phyloP scores from a whole-genome alignment of 2,113 vertebrate species.

The Glareola pratincola region DNA sequence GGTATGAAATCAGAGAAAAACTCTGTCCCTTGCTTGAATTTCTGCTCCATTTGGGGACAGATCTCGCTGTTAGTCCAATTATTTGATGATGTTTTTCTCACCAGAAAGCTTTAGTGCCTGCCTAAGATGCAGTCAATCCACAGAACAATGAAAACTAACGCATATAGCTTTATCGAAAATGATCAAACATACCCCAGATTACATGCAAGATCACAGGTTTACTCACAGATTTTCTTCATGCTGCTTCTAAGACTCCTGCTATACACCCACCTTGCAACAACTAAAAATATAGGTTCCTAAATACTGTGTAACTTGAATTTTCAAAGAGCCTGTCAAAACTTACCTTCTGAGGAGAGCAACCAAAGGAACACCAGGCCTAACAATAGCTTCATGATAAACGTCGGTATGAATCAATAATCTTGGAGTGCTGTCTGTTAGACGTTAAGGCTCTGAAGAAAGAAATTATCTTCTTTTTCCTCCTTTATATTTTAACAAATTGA shows the following conservation, averaged over 20 bases:
- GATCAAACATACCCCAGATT: neutral
- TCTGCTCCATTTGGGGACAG: neutral
- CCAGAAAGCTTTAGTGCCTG: neutral
- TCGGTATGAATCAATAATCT: neutral
- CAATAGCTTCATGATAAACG: conserved; percentile 27
- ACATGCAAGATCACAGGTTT: neutral
- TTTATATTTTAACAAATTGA: conserved; percentile 44
- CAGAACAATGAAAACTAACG: neutral
- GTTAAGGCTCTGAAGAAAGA: neutral
- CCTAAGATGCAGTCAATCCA: neutral
- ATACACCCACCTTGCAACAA: neutral
- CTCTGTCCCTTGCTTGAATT: neutral
- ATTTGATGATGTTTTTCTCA: neutral
- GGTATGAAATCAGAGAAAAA: neutral
- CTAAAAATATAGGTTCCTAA: neutral
- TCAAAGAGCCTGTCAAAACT: conserved; percentile 6
- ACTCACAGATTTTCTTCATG: neutral
- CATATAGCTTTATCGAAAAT: neutral
- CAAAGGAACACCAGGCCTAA: conserved; percentile 11
- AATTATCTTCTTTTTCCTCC: neutral
- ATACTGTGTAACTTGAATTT: neutral
- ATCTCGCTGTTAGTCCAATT: neutral
- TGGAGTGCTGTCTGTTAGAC: neutral
- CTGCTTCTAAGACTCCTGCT: neutral
- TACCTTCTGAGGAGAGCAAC: conserved; percentile 43